phyloP scores from a whole-genome alignment of 64 coral and sea anemone genomes.

The Stylophora pistillata region DNA sequence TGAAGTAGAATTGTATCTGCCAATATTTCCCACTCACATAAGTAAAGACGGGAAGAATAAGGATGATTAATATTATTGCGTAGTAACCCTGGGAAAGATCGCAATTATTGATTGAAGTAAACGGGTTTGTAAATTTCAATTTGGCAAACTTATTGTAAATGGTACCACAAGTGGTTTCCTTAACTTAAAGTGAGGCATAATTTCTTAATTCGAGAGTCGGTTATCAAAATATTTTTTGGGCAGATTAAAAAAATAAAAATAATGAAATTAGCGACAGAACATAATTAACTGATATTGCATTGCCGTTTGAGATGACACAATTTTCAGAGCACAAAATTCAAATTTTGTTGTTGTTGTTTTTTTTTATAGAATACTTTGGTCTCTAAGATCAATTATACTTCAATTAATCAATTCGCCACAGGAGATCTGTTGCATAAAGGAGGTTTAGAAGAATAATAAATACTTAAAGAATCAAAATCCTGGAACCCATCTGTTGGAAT shows the following conservation, averaged over 20 bases:
- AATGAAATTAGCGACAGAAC: background rate
- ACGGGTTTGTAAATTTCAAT: background rate
- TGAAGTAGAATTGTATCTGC: background rate
- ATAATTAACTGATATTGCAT: slow-evolving; percentile 32
- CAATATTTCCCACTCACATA: too few species aligned
- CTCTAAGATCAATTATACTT: background rate
- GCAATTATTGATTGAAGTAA: background rate
- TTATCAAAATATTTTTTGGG: slow-evolving; percentile 6
- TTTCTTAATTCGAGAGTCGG: background rate
- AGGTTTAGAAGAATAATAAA: background rate
- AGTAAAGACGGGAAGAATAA: too few species aligned
- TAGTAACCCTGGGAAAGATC: too few species aligned
- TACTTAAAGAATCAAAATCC: background rate
- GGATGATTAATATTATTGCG: too few species aligned
- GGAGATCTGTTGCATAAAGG: background rate
- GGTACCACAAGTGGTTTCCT: background rate
- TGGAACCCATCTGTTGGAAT: background rate
- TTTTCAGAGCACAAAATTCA: background rate
- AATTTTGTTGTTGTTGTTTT: background rate
- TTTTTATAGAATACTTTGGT: background rate
- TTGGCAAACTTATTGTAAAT: too few species aligned
- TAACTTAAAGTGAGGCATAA: background rate
- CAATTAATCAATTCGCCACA: background rate
- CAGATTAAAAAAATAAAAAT: background rate
- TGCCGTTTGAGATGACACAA: background rate